These are phyloP conservation scores for Nestor notabilis DNA, from an alignment of 2,113 vertebrate species.

Conservation along the genomic window DNA sequence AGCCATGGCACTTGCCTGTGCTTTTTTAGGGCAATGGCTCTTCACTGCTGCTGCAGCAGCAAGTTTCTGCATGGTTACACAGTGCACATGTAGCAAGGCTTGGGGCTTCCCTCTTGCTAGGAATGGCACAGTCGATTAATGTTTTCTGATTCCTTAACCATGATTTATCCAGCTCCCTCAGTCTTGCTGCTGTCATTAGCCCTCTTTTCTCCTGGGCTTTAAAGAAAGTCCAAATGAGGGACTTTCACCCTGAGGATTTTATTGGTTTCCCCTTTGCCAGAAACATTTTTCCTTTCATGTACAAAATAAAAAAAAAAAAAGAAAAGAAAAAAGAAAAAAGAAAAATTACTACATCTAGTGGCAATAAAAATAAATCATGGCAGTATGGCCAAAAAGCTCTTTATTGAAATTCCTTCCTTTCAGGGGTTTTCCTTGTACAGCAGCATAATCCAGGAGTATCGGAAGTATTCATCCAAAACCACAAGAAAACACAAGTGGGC, in stretches of 20 bases:
- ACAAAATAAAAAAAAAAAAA: neutral
- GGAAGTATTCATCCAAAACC: neutral
- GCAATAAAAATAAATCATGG: neutral
- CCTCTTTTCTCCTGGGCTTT: neutral
- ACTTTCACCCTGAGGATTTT: neutral
- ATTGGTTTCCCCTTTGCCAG: neutral
- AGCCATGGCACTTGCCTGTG: neutral
- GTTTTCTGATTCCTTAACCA: neutral
- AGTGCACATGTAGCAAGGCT: neutral
- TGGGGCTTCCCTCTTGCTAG: neutral
- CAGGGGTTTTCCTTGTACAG: neutral
- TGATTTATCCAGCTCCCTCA: neutral
- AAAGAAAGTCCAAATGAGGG: neutral
- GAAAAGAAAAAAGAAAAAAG: neutral
- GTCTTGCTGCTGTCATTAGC: neutral
- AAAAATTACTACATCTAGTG: neutral
- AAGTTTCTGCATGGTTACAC: neutral
- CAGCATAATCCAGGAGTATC: neutral
- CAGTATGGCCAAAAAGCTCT: neutral
- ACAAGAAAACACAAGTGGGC: neutral
- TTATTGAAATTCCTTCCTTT: slow-evolving; percentile 1
- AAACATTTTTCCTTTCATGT: neutral
- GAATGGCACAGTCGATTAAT: neutral
- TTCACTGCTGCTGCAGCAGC: neutral
- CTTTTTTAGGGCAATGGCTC: neutral